These are phyloP conservation scores for Sula dactylatra DNA, from an alignment of 2,113 vertebrate species.

Conservation along the genomic window DNA sequence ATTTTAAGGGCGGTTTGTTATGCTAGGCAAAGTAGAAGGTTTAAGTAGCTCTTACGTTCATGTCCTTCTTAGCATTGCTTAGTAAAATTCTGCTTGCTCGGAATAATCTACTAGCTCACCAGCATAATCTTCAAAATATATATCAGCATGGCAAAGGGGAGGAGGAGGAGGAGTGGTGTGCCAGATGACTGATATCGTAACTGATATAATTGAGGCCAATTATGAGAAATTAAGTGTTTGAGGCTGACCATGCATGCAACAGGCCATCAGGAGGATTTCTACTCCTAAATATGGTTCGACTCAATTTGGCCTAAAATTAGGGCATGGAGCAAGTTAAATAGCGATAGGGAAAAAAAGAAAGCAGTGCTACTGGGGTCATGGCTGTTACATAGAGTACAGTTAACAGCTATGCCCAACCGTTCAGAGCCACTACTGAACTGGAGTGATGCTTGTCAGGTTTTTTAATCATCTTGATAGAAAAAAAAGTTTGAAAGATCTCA, in stretches of 20 bases:
- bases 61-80: background rate
- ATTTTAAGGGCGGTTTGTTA: background rate
- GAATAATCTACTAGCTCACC: background rate
- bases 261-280: background rate
- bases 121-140: background rate
- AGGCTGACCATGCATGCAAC: background rate
- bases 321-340: background rate
- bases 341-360: background rate
- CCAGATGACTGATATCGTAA: background rate
- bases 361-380: background rate
- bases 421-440: background rate
- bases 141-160: background rate
- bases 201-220: background rate
- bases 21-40: background rate
- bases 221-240: background rate
- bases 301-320: background rate
- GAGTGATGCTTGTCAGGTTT: background rate
- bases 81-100: background rate
- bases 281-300: background rate
- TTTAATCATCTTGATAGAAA: background rate
- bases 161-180: background rate
- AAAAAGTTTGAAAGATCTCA: background rate
- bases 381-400: fast-evolving
- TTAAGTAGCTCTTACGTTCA: background rate
- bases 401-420: too few species aligned